Percentiles rank a stretch among this genome's conserved stretches.
Conservation (phyloP, 2,113 vertebrate genomes). For the Prunella himalayana region DNA sequence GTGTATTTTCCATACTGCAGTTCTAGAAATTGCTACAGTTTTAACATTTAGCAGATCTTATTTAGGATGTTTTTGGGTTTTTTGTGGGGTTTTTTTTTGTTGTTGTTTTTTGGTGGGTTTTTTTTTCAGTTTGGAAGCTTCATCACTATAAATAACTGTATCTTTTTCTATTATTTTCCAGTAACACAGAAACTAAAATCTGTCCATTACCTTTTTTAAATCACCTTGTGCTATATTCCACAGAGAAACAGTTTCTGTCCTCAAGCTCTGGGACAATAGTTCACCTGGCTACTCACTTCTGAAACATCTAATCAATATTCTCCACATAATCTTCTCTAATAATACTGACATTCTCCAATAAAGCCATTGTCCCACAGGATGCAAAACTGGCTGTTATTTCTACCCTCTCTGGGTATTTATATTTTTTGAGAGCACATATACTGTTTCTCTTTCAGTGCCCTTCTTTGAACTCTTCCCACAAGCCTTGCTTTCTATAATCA, state of each 20-base stretch:
- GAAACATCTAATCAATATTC: not conserved
- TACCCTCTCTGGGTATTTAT: not conserved
- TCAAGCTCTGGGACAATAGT: not conserved
- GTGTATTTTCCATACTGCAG: not conserved
- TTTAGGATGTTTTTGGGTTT: not conserved
- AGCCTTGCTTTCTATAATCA: not conserved
- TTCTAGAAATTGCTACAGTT: not conserved
- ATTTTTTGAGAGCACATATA: not conserved
- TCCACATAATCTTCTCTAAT: not conserved
- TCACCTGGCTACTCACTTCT: not conserved
- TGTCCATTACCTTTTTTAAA: not conserved
- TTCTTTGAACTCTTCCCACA: not conserved
- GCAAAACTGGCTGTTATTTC: not conserved
- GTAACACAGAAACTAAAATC: not conserved
- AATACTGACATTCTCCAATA: not conserved
- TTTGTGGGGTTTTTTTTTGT: no score
- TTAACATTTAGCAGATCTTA: not conserved
- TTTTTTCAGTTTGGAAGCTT: not conserved
- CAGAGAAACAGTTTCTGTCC: not conserved
- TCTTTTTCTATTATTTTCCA: not conserved
- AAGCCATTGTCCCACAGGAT: not conserved
- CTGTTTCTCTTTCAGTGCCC: not conserved
- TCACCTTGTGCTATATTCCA: not conserved
- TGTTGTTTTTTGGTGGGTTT: no score
- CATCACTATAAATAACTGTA: not conserved